A percentile compares a stretch with the other conserved stretches of the same genome.
These are phyloP conservation scores for Sebastes umbrosus DNA, from an alignment of 2,797 vertebrate genomes.

Conservation along the genomic window DNA sequence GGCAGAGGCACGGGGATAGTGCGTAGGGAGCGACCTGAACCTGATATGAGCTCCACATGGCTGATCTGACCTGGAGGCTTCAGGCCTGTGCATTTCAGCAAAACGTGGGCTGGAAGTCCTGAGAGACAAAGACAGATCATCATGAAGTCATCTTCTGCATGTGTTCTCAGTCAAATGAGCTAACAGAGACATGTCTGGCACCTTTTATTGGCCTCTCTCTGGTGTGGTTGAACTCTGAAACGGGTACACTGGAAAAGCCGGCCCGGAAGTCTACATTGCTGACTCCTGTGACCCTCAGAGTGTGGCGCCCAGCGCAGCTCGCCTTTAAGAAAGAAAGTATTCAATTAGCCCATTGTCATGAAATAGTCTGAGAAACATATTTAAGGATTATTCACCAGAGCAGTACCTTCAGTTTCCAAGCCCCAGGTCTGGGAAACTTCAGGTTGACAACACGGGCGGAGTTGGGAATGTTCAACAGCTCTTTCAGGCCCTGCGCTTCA, in stretches of 20 bases:
- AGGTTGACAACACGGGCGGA: constrained; percentile 90
- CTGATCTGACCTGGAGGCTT: constrained; percentile 84
- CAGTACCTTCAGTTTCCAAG: constrained; percentile 91
- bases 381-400: neutral
- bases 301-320: constrained; percentile 90
- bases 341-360: neutral
- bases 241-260: constrained; percentile 86
- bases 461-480: constrained; percentile 93
- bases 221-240: constrained; percentile 83
- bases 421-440: constrained; percentile 88
- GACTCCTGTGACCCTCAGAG: constrained; percentile 91
- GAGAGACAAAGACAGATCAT: constrained; percentile 26
- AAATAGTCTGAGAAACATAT: neutral
- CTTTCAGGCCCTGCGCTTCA: constrained; percentile 86
- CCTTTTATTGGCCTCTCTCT: constrained; percentile 91
- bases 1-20: constrained; percentile 78
- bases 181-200: constrained; percentile 49
- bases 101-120: constrained; percentile 89
- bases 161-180: neutral
- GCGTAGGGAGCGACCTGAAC: constrained; percentile 84
- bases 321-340: constrained; percentile 75
- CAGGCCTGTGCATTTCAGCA: constrained; percentile 90
- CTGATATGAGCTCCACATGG: constrained; percentile 88
- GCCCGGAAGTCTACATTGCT: constrained; percentile 91
- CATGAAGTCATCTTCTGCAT: constrained; percentile 13